phyloP scores from a whole-genome alignment of 92 coral and sea anemone genomes.

The Umimayanthus kanabou region DNA sequence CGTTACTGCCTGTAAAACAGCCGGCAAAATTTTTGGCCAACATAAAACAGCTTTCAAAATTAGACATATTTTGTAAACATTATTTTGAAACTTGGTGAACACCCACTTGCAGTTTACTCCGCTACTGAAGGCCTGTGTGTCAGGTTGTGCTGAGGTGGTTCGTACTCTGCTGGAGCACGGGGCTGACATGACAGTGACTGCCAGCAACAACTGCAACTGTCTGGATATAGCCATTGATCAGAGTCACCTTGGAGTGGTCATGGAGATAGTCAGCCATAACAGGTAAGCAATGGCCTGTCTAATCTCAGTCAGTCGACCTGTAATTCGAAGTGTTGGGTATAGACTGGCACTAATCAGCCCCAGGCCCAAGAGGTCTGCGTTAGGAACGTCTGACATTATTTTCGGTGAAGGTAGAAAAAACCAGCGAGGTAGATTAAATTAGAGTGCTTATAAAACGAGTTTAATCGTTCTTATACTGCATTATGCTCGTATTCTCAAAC shows the following conservation, averaged over 20 bases:
- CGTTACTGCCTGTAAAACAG: too few species aligned
- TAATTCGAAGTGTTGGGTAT: neutral
- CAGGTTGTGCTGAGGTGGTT: conserved; percentile 47
- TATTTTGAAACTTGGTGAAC: neutral
- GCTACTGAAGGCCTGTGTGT: conserved; percentile 25
- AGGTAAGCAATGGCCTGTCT: conserved; percentile 8
- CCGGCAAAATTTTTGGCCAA: too few species aligned
- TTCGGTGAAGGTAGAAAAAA: too few species aligned
- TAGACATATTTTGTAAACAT: too few species aligned
- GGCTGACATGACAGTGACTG: conserved; percentile 52
- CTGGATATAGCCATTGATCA: conserved; percentile 46
- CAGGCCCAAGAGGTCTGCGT: too few species aligned
- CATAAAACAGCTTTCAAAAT: too few species aligned
- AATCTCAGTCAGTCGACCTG: neutral
- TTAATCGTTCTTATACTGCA: too few species aligned
- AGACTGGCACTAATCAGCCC: too few species aligned
- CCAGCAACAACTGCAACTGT: conserved; percentile 22
- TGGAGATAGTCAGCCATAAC: conserved; percentile 48
- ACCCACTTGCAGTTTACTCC: conserved; percentile 53
- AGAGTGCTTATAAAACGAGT: too few species aligned
- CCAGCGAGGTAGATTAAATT: too few species aligned
- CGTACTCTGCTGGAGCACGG: conserved; percentile 48
- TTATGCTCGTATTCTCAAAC: too few species aligned
- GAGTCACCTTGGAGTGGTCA: conserved; percentile 40
- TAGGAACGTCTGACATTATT: too few species aligned